Base-by-base conservation (phyloP, 1,140 invertebrate genomes). In the Drosophila auraria region DNA sequence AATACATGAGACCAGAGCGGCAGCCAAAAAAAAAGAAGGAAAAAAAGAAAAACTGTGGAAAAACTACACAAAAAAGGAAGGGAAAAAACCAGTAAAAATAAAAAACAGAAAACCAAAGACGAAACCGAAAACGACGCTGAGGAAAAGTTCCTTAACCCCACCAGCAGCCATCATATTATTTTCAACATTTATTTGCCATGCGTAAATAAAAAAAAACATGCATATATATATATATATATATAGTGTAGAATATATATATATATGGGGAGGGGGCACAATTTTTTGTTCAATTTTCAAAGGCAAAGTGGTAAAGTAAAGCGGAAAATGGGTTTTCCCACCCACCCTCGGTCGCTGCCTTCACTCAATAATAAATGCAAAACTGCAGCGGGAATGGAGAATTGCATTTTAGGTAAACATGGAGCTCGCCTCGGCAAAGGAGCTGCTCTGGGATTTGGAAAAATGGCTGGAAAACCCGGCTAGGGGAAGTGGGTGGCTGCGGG, bases 181-280 rank as follows among this genome's bases (percentile, higher is more conserved):
- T 87, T 78, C 80, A 89, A 89, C 84, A 87, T 87, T 87, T 87
- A 87, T 87, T 89, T 89, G 84, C 84, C 65, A 74, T 82, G 83
- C 83, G 83, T 82, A 87, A 86, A 86, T 79, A 86, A 36, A 79
- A 79, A 79, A 70, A 80, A 58, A 42, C 23, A 25, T 6, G 23
- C 25, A 61, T 27, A 36, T 15, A 50, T 23, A 59, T 57, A 72
- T 45, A 61, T 30, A 63, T 11, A 47, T 12, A 17, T 42, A 44
- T 33, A 33, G 9, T 9, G 2, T 33, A 8, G 33, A 30, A 45
- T 38, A 50, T 27, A 49, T 47, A 68, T 51, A 66, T 44, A 61
- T 20, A 25, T 40, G 30, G 14, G 25, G 5, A 11, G n/a, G 25
- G 14, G 42, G 6, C 14, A 9, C 25, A 1, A 23, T 63, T 65